Conservation (phyloP, 2,113 vertebrate species). For the Labrus mixtus region DNA sequence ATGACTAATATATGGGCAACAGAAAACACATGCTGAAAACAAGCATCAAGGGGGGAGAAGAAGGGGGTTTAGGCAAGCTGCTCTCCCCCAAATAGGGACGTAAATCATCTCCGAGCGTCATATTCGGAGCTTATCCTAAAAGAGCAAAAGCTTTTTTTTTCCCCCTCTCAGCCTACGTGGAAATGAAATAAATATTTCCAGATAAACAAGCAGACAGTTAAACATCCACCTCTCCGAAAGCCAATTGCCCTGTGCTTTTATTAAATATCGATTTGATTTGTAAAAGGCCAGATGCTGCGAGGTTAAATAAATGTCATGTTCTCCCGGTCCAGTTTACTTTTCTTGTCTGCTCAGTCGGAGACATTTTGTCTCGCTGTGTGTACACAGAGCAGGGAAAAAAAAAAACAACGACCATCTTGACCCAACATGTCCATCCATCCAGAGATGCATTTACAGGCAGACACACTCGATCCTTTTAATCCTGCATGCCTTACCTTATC, state of each 20-base stretch:
- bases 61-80: conserved; percentile 48
- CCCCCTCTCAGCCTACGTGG: conserved; percentile 38
- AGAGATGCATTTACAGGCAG: not conserved
- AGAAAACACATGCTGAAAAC: conserved; percentile 59
- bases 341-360: conserved; percentile 40
- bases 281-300: conserved; percentile 79
- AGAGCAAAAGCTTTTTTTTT: conserved; percentile 57
- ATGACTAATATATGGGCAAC: conserved; percentile 69
- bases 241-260: conserved; percentile 71
- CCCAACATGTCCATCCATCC: conserved; percentile 12
- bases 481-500: conserved; percentile 9
- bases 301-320: conserved; percentile 78
- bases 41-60: conserved; percentile 20
- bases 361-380: conserved; percentile 58
- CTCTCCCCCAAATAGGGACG: conserved; percentile 65
- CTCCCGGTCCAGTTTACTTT: conserved; percentile 55
- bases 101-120: conserved; percentile 74
- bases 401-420: conserved; percentile 18
- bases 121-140: conserved; percentile 64
- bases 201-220: conserved; percentile 71
- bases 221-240: conserved; percentile 74
- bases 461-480: not conserved
- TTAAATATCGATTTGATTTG: conserved; percentile 85
- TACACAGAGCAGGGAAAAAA: conserved; percentile 44
- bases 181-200: conserved; percentile 77